Evolutionary conservation across 2,888 invertebrate species (phyloP).

Genomic region (Latheticus oryzae): DNA sequence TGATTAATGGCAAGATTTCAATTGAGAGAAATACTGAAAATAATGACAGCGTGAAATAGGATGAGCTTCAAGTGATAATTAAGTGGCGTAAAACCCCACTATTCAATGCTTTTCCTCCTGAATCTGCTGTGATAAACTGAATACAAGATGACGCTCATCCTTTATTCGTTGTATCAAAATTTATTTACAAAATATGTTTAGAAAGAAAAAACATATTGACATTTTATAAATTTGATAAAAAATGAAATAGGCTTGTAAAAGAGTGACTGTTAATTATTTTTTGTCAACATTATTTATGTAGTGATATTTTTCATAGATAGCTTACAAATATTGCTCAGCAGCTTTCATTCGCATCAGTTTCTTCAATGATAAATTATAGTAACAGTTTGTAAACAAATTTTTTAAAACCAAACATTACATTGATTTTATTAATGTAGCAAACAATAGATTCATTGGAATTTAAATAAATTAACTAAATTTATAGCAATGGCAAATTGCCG

Average conservation of each 20-base stretch:
- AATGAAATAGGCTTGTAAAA: no score
- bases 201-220: no score
- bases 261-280: slow-evolving; percentile 27
- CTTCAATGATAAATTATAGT: slow-evolving; percentile 35
- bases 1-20: slow-evolving; percentile 39
- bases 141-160: slow-evolving; percentile 8
- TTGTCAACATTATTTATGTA: slow-evolving; percentile 33
- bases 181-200: no score
- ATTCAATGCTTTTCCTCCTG: slow-evolving; percentile 26
- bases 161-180: slow-evolving; percentile 4
- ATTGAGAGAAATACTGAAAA: slow-evolving; percentile 38
- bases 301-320: slow-evolving; percentile 30
- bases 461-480: slow-evolving; percentile 18
- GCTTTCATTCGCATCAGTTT: slow-evolving; percentile 39
- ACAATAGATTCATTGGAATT: slow-evolving; percentile 2
- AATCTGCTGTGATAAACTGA: slow-evolving; percentile 10
- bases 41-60: slow-evolving; percentile 38
- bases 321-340: no score
- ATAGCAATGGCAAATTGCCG: slow-evolving; percentile 5
- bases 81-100: slow-evolving; percentile 34
- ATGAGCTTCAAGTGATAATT: slow-evolving; percentile 39
- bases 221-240: no score
- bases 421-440: slow-evolving; percentile 9
- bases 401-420: slow-evolving; percentile 20
- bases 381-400: slow-evolving; percentile 35